Evolutionary conservation across 2,888 invertebrate genomes (phyloP).

Genomic region (Pyrrhosoma nymphula): DNA sequence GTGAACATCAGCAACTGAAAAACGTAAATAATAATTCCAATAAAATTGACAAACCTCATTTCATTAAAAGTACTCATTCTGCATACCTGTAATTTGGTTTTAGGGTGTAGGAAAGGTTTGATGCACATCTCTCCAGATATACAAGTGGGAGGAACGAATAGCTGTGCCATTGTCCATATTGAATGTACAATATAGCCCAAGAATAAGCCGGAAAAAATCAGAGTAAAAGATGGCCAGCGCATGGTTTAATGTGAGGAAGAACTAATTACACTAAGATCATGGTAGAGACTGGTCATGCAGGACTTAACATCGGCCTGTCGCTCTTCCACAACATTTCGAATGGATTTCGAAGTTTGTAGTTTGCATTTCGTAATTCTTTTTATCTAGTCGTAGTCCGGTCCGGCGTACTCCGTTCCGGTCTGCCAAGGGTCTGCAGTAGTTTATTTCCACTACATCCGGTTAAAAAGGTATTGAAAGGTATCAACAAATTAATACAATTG

Average conservation of each 20-base stretch:
- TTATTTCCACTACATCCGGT: neutral
- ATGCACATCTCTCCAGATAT: constrained; percentile 84
- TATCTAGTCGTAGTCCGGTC: too few relatives aligned
- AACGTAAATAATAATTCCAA: constrained; percentile 42
- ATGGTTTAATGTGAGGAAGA: neutral
- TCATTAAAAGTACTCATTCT: neutral
- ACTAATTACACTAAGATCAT: neutral
- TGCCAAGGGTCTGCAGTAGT: neutral
- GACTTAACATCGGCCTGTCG: neutral
- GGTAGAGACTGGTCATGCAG: neutral
- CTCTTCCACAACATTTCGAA: neutral
- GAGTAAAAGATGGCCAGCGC: constrained; percentile 70
- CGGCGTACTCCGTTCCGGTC: too few relatives aligned
- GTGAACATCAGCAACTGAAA: constrained; percentile 84
- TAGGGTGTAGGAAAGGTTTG: constrained; percentile 84
- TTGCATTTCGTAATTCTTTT: constrained; percentile 48
- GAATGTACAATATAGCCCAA: constrained; percentile 86
- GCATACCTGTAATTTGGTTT: constrained; percentile 82
- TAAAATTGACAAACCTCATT: neutral
- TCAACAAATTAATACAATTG: too few relatives aligned
- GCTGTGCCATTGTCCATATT: constrained; percentile 86
- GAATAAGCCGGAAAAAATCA: constrained; percentile 82
- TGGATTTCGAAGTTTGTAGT: constrained; percentile 37
- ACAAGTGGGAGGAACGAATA: constrained; percentile 87
- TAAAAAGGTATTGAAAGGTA: too few relatives aligned